A percentile compares a stretch with the other conserved stretches of the same genome.
These are phyloP conservation scores for human DNA, from an alignment of 2,113 vertebrate species.

Conservation along the genomic window GRCh38 chr12:4939001-4939500, in stretches of 20 bases:
- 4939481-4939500: neutral
- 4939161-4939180: neutral
- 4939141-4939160: neutral
- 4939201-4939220: neutral
- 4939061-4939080: neutral
- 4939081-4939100: neutral
- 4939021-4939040: fast-evolving
- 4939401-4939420: neutral
- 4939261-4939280: neutral
- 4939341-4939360: neutral
- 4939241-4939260: neutral
- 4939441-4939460: neutral
- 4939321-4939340: neutral
- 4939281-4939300: neutral
- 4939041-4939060: no score
- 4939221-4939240: neutral
- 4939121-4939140: neutral
- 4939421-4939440: neutral
- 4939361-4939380: neutral
- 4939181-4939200: neutral
- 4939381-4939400: neutral
- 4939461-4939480: slow-evolving; percentile 36
- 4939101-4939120: neutral
- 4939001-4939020: neutral
- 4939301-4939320: neutral